Evolutionary conservation across 2,888 invertebrate species (phyloP), one percentile per base, ranked within the genome.

Genomic region (Isoperla grammatica): DNA sequence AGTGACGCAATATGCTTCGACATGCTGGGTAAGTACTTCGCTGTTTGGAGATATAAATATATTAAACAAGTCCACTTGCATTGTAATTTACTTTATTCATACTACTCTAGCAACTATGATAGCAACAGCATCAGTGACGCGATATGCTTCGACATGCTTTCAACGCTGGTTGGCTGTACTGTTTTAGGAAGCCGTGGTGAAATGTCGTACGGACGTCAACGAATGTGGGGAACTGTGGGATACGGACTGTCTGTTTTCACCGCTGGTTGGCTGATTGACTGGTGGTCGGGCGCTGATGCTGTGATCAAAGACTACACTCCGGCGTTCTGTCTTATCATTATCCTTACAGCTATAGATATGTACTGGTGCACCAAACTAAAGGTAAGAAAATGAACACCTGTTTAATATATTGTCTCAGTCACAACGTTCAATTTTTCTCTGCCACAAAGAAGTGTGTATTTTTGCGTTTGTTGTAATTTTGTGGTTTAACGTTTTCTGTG

Each of bases 121-220:
- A n/a, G n/a, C n/a, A n/a, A 93, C 69, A 90, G 88, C 49, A 86
- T 95, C 40, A 88, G 90, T 40, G 95, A 95, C 73, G 92, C 94
- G 1, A 86, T 95, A 29, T 92, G 93, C 72, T 94, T 94, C 70
- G 90, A 94, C 73, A 83, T 91, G 20, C 78, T 95, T n/a, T n/a
- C n/a, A n/a, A n/a, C n/a, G n/a, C n/a, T n/a, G n/a, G n/a, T n/a
- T n/a, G n/a, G n/a, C n/a, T n/a, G n/a, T n/a, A n/a, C 29, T 29
- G 29, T 61, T 63, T 4, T 64, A 87, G 90, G 89, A 11, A 80
- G 84, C 2, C 81, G 84, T 0, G 79, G 82, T 11, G 82, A 86
- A 57, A 80, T 81, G 66, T 79, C 81, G 59, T 91, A 90, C 68
- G 90, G 91, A 0, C 81, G 81, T 6, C 90, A 91, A 70, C 77